Conservation (phyloP, 2,888 invertebrate genomes). For the Drosophila flavopinicola region DNA sequence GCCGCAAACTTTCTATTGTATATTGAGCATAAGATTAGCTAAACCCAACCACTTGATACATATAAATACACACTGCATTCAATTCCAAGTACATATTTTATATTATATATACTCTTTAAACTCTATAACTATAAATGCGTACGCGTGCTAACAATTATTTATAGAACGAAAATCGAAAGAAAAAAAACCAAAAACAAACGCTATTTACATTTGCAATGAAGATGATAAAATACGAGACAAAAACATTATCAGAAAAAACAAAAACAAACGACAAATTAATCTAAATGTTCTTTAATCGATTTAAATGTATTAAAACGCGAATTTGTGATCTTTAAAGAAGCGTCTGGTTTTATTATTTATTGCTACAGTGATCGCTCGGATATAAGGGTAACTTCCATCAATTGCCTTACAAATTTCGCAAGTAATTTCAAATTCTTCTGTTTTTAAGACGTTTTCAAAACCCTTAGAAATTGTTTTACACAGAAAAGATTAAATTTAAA, state of each 20-base stretch:
- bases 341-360: slow-evolving; percentile 20
- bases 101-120: slow-evolving; percentile 73
- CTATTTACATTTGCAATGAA: slow-evolving; percentile 60
- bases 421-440: not conserved
- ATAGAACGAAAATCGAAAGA: slow-evolving; percentile 50
- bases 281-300: slow-evolving; percentile 79
- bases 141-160: slow-evolving; percentile 56
- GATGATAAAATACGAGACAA: slow-evolving; percentile 14
- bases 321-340: slow-evolving; percentile 76
- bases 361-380: slow-evolving; percentile 4
- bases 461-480: not conserved
- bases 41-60: slow-evolving; percentile 43
- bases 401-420: not conserved
- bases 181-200: slow-evolving; percentile 8
- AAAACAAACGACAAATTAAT: slow-evolving; percentile 70
- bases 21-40: slow-evolving; percentile 23
- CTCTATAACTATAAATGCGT: slow-evolving; percentile 45
- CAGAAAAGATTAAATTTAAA: slow-evolving; percentile 2
- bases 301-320: slow-evolving; percentile 81
- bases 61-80: slow-evolving; percentile 59
- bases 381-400: no score
- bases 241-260: slow-evolving; percentile 31
- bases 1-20: slow-evolving; percentile 43
- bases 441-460: not conserved
- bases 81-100: slow-evolving; percentile 79